phyloP scores from a whole-genome alignment of 1,140 invertebrate species.

The Brachionus calyciflorus region DNA sequence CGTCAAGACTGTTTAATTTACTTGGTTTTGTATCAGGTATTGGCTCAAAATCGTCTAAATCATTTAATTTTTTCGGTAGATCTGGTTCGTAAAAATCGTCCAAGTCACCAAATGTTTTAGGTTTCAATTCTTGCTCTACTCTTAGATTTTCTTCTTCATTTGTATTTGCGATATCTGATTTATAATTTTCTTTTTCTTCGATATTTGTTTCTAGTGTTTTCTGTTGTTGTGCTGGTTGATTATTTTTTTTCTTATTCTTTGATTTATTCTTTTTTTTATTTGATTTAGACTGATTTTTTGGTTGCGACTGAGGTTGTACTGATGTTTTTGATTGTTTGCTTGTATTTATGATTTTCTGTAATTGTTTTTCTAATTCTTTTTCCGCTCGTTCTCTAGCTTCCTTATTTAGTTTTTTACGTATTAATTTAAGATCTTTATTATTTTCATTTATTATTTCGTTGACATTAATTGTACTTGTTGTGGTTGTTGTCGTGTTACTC shows the following conservation, averaged over 20 bases:
- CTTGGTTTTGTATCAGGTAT: not conserved
- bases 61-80: not conserved
- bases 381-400: not conserved
- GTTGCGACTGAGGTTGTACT: not conserved
- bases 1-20: constrained; percentile 19
- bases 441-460: constrained; percentile 29
- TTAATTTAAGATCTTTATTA: not conserved
- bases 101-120: not conserved
- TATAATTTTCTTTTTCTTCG: not conserved
- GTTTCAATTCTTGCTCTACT: not conserved
- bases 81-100: constrained; percentile 7
- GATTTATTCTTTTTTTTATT: not conserved
- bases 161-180: not conserved
- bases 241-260: not conserved
- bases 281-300: constrained; percentile 9
- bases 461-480: not conserved
- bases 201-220: no score
- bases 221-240: not conserved
- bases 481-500: not conserved
- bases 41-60: constrained; percentile 12
- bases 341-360: not conserved
- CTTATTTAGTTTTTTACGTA: not conserved
- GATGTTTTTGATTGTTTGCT: not conserved
- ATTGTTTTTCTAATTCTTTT: not conserved
- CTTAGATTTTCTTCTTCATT: not conserved